phyloP scores from a whole-genome alignment of 1,140 invertebrate species.

The Drosophila murphyi region DNA sequence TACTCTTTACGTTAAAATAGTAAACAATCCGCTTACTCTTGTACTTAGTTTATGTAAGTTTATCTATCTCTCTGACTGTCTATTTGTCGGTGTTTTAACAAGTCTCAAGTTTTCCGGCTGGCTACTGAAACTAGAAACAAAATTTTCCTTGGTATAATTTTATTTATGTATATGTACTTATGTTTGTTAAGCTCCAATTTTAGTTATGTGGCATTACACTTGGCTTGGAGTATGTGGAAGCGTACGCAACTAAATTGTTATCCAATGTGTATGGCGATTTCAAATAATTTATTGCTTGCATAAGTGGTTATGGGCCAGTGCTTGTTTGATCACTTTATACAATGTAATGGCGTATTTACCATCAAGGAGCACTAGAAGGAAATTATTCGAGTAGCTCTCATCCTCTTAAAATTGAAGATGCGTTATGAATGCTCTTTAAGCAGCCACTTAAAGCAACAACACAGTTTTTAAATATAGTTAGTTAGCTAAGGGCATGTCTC shows the following conservation, averaged over 20 bases:
- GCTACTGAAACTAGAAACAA: not conserved
- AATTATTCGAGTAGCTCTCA: slow-evolving; percentile 20
- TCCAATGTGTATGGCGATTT: not conserved
- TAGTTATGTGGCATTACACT: slow-evolving; percentile 22
- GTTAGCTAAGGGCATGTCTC: slow-evolving; percentile 15
- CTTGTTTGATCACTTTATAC: slow-evolving; percentile 22
- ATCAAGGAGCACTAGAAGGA: slow-evolving; percentile 5
- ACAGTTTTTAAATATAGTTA: slow-evolving; percentile 9
- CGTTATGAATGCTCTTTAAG: slow-evolving; percentile 7
- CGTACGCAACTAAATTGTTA: slow-evolving; percentile 1
- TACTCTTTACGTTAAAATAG: slow-evolving; percentile 46
- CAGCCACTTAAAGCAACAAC: not conserved
- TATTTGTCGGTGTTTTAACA: slow-evolving; percentile 4
- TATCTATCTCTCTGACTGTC: not conserved
- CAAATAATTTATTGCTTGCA: not conserved
- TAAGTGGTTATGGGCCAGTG: not conserved
- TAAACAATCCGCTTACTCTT: slow-evolving; percentile 37
- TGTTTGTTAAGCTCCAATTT: slow-evolving; percentile 8
- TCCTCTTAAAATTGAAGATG: not conserved
- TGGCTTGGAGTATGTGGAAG: slow-evolving; percentile 18
- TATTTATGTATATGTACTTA: not conserved
- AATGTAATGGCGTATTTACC: not conserved
- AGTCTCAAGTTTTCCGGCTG: slow-evolving; percentile 25
- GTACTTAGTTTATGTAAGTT: slow-evolving; percentile 2
- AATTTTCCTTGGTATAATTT: slow-evolving; percentile 9